Evolutionary conservation across 2,888 invertebrate species (phyloP).

Genomic region (Pardosa pseudoannulata): DNA sequence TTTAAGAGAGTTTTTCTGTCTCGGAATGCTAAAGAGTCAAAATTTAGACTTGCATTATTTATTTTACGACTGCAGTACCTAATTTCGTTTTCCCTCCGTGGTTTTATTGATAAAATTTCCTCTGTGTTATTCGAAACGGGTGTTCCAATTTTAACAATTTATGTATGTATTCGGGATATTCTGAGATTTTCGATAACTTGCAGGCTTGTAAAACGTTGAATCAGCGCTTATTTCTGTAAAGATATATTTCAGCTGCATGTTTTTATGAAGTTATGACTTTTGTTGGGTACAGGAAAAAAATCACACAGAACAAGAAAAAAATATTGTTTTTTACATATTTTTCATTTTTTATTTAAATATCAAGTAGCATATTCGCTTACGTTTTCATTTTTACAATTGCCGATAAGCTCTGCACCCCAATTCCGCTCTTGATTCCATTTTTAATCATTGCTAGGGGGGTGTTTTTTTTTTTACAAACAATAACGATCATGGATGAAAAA

Average conservation of each 20-base stretch:
- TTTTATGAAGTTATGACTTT: background rate
- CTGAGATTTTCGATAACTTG: background rate
- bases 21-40: background rate
- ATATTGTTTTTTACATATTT: no score
- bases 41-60: background rate
- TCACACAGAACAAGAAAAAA: no score
- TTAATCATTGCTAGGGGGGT: no score
- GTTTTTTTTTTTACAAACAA: no score
- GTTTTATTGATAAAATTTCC: background rate
- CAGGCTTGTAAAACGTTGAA: conserved; percentile 3
- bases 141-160: background rate
- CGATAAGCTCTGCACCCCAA: no score
- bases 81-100: background rate
- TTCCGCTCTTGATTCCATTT: no score
- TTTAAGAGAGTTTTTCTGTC: background rate
- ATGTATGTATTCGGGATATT: conserved; percentile 6
- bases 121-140: background rate
- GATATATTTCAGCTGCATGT: background rate
- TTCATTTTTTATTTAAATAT: no score
- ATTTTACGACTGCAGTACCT: background rate
- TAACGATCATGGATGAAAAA: no score
- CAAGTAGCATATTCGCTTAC: no score
- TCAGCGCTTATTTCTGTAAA: background rate
- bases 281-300: background rate
- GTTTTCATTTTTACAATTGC: no score